Evolutionary conservation across 1,140 invertebrate genomes (phyloP), one percentile per base, ranked within the genome.

Genomic region (Helicoverpa zea): DNA sequence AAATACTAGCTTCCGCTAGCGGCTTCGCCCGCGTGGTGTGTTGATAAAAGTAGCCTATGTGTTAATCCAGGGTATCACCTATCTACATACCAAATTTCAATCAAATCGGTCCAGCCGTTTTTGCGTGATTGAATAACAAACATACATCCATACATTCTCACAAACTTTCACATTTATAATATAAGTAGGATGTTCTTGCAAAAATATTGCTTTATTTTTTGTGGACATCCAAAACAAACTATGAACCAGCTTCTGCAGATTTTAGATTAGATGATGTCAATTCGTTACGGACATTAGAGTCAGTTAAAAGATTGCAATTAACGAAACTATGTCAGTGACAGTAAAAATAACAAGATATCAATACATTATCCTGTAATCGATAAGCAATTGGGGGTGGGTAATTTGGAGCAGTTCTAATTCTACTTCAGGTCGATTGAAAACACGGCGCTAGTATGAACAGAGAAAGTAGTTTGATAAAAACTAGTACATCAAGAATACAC

Each of bases 351-450:
- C 47, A 9, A 47, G 63, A 64, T 47, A 14, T 13, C 30, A 52
- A 70, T 49, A 70, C 14, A 30, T 54, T 68, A 54, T 70, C 14
- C 47, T 54, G 49, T 70, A 70, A 70, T 70, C 66, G 9, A 70
- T 70, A 70, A 70, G 49, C 49, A 54, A 70, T 52, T 30, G 66
- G 18, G 66, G 66, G 49, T 51, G 23, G 18, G 10, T 13, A 2
- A 70, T 52, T 70, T 18, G 30, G 49, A 49, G 49, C 23, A 49
- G 29, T 18, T 52, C 18, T 14, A 70, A 54, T 70, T 70, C 23
- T 14, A 70, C 54, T 70, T 70, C 23, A 54, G 66, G 66, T 70
- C 66, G 54, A 70, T 70, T 30, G 18, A 16, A 54, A 30, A 70
- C 13, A 49, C 29, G 10, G 29, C 29, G 18, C 66, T 30, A 30